These are phyloP conservation scores for Trissonchulus sp. DNA, from an alignment of 2,888 invertebrate species.

Conservation along the genomic window DNA sequence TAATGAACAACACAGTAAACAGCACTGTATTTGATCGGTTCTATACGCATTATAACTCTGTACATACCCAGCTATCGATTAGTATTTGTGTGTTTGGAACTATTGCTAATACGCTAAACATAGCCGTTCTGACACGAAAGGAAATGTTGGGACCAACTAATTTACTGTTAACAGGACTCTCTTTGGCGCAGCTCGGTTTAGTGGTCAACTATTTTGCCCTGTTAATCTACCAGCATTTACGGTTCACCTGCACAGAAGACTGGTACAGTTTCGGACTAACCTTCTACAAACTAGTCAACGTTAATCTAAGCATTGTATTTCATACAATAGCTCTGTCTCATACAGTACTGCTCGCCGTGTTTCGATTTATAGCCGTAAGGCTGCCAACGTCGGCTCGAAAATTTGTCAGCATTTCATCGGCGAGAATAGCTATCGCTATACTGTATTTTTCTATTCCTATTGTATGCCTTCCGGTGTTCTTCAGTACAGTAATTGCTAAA, in stretches of 20 bases:
- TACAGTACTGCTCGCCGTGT: constrained; percentile 42
- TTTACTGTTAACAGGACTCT: constrained; percentile 10
- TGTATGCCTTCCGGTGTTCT: constrained; percentile 42
- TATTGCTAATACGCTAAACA: constrained; percentile 15
- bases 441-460: constrained; percentile 37
- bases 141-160: constrained; percentile 23
- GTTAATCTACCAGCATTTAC: background rate
- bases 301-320: constrained; percentile 29
- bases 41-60: background rate
- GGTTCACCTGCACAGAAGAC: background rate
- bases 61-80: constrained; percentile 7
- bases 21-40: constrained; percentile 3
- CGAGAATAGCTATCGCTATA: background rate
- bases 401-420: background rate
- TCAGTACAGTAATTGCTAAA: constrained; percentile 30
- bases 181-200: constrained; percentile 25
- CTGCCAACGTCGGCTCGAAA: background rate
- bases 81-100: constrained; percentile 19
- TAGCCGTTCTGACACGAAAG: constrained; percentile 16
- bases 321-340: constrained; percentile 42
- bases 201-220: constrained; percentile 18
- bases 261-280: constrained; percentile 18
- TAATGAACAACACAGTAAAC: too few species aligned
- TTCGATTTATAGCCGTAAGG: constrained; percentile 19
- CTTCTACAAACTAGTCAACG: constrained; percentile 27